Evolutionary conservation across 1,140 invertebrate genomes (phyloP), one percentile per base, ranked within the genome.

Genomic region (Drosophila baimaii): DNA sequence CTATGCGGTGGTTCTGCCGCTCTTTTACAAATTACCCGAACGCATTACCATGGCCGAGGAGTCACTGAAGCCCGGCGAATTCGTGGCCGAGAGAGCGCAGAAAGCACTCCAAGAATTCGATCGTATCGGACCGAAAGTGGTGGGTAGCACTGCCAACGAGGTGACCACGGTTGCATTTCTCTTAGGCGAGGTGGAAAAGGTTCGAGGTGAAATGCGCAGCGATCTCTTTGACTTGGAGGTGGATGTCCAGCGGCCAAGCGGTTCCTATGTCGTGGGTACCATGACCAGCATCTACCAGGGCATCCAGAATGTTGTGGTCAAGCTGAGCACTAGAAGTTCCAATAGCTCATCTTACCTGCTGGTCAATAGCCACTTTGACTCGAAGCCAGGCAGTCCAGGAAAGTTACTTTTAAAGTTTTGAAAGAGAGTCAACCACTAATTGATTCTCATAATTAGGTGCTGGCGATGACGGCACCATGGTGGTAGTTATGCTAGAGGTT

Each of bases 331-430:
- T 0, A 92, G 92, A 71, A 81, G 72, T 35, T 62, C 54, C 2
- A 81, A 74, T 0, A 86, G 82, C 27, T 37, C 86, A 44, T 70
- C 77, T 0, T 77, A 96, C 90, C 93, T 99, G 58, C 93, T 99
- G 44, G 93, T 99, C 52, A 99, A 99, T 93, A 98, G 98, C 92
- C 98, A 99, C 93, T 98, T 96, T 93, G 98, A 99, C 93, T 95
- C 96, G 46, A 96, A 98, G 84, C 93, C 95, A 41, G 96, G 96
- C 79, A 98, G 97, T 78, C 93, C 94, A 29, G 93, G 93, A 93
- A 58, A 63, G 44, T 41, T 2, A 6, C 8, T 15, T 8, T 0
- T 8, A 10, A 29, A 17, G 10, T 3, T 2, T 13, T 1, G 21
- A 51, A 10, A 2, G 4, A 19, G 2, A 7, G 6, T 3, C 1